Conservation (phyloP, 1,140 invertebrate genomes). For the Hyles vespertilio region DNA sequence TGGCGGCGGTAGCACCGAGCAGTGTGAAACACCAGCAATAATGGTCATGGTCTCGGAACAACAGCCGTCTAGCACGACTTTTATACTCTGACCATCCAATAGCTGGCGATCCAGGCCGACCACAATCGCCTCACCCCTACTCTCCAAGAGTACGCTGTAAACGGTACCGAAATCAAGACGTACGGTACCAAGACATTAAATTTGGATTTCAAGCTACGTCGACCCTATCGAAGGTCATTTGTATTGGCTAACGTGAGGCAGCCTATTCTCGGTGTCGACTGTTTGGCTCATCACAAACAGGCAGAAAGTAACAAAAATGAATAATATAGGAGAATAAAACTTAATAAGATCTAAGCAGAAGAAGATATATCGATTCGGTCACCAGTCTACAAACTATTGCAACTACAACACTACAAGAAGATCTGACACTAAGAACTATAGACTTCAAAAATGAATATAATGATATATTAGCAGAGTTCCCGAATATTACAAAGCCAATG, state of each 20-base stretch:
- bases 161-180: conserved; percentile 37
- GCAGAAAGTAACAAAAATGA: no score
- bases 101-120: no score
- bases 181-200: conserved; percentile 34
- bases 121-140: no score
- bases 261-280: conserved; percentile 5
- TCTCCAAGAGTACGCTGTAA: conserved; percentile 15
- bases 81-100: no score
- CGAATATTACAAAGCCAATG: conserved; percentile 15
- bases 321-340: no score
- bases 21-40: no score
- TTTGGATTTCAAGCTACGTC: conserved; percentile 33
- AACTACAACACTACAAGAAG: not conserved
- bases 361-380: not conserved
- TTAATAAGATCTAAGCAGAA: not conserved
- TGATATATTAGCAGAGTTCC: no score
- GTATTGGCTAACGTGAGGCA: conserved; percentile 36
- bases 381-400: not conserved
- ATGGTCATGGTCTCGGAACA: no score
- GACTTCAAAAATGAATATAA: conserved; percentile 6
- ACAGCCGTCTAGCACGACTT: no score
- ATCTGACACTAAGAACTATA: conserved; percentile 10
- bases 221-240: conserved; percentile 48
- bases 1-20: no score
- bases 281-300: not conserved